Conservation (phyloP, 1,140 invertebrate genomes). For the Brachionus paranguensis region DNA sequence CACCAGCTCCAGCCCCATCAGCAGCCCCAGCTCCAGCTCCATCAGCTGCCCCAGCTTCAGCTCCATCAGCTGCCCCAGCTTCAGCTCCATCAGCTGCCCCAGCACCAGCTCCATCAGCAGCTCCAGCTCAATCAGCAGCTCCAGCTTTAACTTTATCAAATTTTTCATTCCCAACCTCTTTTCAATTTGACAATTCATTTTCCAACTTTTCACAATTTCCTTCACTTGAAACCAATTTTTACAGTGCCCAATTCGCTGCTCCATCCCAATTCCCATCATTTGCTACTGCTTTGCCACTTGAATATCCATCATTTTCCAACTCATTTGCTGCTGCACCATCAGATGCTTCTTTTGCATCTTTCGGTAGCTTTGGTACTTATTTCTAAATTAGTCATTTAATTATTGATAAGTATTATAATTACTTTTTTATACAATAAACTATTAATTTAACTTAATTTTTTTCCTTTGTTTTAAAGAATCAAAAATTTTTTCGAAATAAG, state of each 20-base stretch:
- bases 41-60: not conserved
- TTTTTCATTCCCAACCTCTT: not conserved
- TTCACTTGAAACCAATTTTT: not conserved
- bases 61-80: not conserved
- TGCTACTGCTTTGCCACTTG: not conserved
- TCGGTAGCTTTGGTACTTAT: not conserved
- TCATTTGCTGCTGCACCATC: not conserved
- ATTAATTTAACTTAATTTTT: not conserved
- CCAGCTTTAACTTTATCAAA: not conserved
- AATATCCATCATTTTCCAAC: not conserved
- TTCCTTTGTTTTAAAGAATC: too few species aligned
- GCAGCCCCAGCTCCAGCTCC: conserved; percentile 5
- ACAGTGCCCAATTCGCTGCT: not conserved
- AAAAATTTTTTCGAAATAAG: too few species aligned
- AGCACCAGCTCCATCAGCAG: not conserved
- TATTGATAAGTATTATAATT: not conserved
- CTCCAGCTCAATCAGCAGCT: not conserved
- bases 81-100: not conserved
- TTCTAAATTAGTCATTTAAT: not conserved
- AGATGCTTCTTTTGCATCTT: not conserved
- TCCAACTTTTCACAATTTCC: not conserved
- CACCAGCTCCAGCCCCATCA: not conserved
- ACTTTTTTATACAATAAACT: not conserved
- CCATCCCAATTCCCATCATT: not conserved
- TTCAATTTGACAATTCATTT: not conserved